Percentiles rank a stretch among this genome's conserved stretches.
phyloP scores from a whole-genome alignment of 2,888 invertebrate species.

The Elysia crispata region DNA sequence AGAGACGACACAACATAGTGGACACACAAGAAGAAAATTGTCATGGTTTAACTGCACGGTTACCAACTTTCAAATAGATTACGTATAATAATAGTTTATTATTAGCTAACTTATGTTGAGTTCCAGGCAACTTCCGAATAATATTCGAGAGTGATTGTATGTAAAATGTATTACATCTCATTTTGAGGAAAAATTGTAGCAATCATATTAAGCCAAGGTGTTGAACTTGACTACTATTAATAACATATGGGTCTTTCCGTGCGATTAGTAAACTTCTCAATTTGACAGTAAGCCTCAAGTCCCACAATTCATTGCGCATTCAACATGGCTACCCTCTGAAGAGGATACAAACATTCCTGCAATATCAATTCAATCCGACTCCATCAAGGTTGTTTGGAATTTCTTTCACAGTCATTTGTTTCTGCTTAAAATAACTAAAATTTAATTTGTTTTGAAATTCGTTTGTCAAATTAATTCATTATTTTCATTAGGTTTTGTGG shows the following conservation, averaged over 20 bases:
- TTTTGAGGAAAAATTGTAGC: too few relatives aligned
- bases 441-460: neutral
- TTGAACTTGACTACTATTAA: neutral
- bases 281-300: too few relatives aligned
- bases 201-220: too few relatives aligned
- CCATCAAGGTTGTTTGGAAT: constrained; percentile 64
- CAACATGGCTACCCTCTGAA: constrained; percentile 68
- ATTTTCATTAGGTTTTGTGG: constrained; percentile 29
- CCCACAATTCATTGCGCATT: constrained; percentile 65
- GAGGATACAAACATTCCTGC: constrained; percentile 55
- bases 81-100: too few relatives aligned
- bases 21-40: too few relatives aligned
- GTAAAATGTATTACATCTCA: too few relatives aligned
- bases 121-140: too few relatives aligned
- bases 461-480: neutral
- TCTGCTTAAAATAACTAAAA: neutral
- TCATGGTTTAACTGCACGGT: too few relatives aligned
- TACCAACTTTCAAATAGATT: too few relatives aligned
- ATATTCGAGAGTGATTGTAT: too few relatives aligned
- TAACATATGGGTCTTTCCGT: neutral
- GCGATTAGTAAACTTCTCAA: neutral
- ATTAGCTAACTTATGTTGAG: too few relatives aligned
- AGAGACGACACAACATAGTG: too few relatives aligned
- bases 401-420: constrained; percentile 12
- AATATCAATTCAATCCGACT: constrained; percentile 64